These are phyloP conservation scores for Andinoacara biseriatus DNA, from an alignment of 2,113 vertebrate species.

Conservation along the genomic window DNA sequence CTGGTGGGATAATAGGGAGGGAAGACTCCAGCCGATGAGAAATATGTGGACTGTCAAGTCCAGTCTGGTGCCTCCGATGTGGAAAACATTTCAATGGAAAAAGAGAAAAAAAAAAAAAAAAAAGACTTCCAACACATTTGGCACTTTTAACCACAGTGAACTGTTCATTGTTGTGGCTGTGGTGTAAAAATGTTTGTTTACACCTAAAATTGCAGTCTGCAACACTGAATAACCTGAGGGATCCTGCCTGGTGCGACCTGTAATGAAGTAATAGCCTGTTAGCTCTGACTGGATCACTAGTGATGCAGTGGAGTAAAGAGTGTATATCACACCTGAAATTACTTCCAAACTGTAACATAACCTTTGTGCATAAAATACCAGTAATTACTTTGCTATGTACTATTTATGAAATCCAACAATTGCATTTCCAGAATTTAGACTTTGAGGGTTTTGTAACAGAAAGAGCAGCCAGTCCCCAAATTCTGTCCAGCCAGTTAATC, in stretches of 20 bases:
- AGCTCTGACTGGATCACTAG: constrained; percentile 25
- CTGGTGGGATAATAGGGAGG: not conserved
- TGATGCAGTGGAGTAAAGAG: not conserved
- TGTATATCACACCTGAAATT: constrained; percentile 30
- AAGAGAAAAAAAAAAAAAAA: not conserved
- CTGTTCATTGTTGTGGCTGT: not conserved
- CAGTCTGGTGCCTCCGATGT: constrained; percentile 10
- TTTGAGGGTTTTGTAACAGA: not conserved
- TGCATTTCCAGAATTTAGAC: not conserved
- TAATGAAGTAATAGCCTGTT: constrained; percentile 58
- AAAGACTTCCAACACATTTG: not conserved
- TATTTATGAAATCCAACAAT: not conserved
- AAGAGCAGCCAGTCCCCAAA: not conserved
- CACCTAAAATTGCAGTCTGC: constrained; percentile 5
- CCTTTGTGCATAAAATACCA: not conserved
- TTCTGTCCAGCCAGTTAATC: not conserved
- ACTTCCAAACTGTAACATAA: constrained; percentile 31
- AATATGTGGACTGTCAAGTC: constrained; percentile 52
- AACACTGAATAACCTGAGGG: not conserved
- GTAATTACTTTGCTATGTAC: not conserved
- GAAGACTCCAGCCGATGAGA: not conserved
- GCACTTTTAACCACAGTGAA: not conserved
- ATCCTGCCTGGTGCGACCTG: constrained; percentile 29
- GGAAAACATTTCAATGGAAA: constrained; percentile 14
- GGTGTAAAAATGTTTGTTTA: not conserved